Conservation (phyloP, 2,113 vertebrate species). For the Seriola rivoliana region DNA sequence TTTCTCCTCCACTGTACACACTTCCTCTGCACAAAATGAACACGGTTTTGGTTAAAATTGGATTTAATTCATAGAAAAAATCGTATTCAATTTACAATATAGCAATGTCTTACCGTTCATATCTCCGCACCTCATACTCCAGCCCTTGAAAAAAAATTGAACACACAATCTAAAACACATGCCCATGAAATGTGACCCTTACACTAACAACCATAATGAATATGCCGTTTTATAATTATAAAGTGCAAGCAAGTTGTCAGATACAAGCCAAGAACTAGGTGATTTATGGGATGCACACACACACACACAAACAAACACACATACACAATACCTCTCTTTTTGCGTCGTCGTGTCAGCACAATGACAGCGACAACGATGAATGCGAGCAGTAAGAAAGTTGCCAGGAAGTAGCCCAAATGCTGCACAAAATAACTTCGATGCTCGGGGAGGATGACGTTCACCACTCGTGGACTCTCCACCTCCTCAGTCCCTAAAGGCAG, state of each 20-base stretch:
- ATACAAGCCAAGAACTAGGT: neutral
- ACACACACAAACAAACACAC: neutral
- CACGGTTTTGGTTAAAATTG: neutral
- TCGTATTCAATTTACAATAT: neutral
- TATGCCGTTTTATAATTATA: neutral
- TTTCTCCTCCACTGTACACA: constrained; percentile 79
- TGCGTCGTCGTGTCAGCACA: constrained; percentile 86
- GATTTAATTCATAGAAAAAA: neutral
- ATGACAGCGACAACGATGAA: constrained; percentile 86
- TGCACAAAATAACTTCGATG: constrained; percentile 90
- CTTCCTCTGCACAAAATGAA: constrained; percentile 82
- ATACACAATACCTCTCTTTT: constrained; percentile 86
- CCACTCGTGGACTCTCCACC: constrained; percentile 85
- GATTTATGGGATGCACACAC: constrained; percentile 1
- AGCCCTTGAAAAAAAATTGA: constrained; percentile 68
- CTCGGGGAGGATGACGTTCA: constrained; percentile 94
- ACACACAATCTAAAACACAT: constrained; percentile 5
- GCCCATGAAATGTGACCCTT: constrained; percentile 11
- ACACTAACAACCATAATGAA: neutral
- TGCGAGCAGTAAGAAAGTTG: constrained; percentile 89
- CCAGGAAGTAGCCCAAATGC: constrained; percentile 94
- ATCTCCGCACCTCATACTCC: constrained; percentile 75
- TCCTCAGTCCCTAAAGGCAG: constrained; percentile 82
- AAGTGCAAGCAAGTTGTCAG: neutral
- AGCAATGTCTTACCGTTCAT: constrained; percentile 72